Evolutionary conservation across 2,888 invertebrate species (phyloP).

Genomic region (Ophraella communa): DNA sequence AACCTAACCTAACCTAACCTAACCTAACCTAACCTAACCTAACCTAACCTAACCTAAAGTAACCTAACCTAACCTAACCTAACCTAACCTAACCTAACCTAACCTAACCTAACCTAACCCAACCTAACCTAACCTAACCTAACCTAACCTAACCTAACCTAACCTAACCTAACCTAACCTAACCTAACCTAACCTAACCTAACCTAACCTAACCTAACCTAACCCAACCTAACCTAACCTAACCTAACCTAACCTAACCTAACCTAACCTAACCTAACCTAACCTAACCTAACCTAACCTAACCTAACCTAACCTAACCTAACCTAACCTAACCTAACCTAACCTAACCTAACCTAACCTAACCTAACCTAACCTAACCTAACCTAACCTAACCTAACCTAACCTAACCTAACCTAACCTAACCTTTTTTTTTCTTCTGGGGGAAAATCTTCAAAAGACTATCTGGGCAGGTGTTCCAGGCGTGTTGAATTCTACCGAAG

Average conservation of each 20-base stretch:
- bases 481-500: no score
- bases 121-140: conserved; percentile 20
- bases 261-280: neutral
- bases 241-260: conserved; percentile 11
- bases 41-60: no score
- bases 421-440: neutral
- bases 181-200: conserved; percentile 16
- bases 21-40: conserved; percentile 16
- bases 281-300: neutral
- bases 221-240: conserved; percentile 15
- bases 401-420: neutral
- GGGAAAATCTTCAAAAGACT: neutral
- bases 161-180: conserved; percentile 16
- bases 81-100: conserved; percentile 23
- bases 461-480: neutral
- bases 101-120: conserved; percentile 21
- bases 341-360: neutral
- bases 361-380: neutral
- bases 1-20: conserved; percentile 25
- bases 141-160: conserved; percentile 17
- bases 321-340: neutral
- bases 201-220: conserved; percentile 16
- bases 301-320: neutral
- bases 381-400: neutral
- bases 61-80: conserved; percentile 17